Conservation (phyloP, 1,140 invertebrate species). For the Drosophila sp. region DNA sequence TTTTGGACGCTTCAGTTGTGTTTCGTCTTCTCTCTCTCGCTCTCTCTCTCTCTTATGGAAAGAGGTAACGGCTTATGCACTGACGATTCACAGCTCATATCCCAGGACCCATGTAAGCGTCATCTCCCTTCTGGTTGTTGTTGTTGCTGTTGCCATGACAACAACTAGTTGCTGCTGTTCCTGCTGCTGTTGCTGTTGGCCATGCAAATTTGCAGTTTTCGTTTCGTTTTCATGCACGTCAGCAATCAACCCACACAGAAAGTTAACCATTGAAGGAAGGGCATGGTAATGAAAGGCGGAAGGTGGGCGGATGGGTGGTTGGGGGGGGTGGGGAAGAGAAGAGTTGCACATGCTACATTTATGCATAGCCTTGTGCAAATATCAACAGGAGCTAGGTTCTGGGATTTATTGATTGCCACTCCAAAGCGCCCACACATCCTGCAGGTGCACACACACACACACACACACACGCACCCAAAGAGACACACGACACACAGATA, state of each 20-base stretch:
- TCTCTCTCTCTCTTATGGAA: background rate
- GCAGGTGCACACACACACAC: conserved; percentile 38
- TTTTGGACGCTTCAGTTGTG: background rate
- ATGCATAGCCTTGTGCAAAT: conserved; percentile 73
- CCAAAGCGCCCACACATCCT: conserved; percentile 41
- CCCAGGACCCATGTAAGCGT: conserved; percentile 9
- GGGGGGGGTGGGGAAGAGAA: background rate
- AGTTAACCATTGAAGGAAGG: conserved; percentile 32
- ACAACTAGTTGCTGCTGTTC: conserved; percentile 44
- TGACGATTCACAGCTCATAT: conserved; percentile 37
- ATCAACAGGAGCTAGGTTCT: conserved; percentile 76
- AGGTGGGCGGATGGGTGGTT: background rate
- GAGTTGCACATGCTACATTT: conserved; percentile 50
- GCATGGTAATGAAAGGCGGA: background rate
- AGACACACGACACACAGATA: conserved; percentile 48
- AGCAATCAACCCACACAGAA: conserved; percentile 60
- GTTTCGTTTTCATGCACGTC: conserved; percentile 61
- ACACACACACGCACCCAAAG: conserved; percentile 1
- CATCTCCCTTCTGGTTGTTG: conserved; percentile 15
- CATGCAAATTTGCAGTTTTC: conserved; percentile 56
- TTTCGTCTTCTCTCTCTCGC: background rate
- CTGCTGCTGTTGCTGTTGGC: conserved; percentile 17
- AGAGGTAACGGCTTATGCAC: conserved; percentile 19
- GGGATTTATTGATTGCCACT: conserved; percentile 76
- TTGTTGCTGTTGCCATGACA: conserved; percentile 32